Evolutionary conservation across 2,797 vertebrate genomes (phyloP).

Genomic region (Dromococcyx pavoninus): DNA sequence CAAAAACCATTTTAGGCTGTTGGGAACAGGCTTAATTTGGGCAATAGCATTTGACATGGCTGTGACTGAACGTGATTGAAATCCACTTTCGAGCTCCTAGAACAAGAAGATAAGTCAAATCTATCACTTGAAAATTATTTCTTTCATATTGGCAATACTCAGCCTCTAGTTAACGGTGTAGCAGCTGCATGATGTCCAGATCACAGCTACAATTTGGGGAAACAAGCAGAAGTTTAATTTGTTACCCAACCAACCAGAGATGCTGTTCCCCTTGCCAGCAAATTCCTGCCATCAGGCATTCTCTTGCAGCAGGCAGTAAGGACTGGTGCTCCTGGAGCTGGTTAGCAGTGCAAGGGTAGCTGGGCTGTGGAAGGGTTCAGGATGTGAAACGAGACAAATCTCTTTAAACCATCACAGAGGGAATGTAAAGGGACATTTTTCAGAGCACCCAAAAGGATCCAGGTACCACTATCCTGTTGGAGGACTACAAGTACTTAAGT

Average conservation of each 20-base stretch:
- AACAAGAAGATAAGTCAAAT: conserved; percentile 12
- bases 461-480: background rate
- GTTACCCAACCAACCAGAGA: background rate
- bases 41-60: background rate
- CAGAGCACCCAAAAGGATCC: background rate
- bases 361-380: background rate
- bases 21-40: background rate
- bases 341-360: background rate
- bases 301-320: background rate
- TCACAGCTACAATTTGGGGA: background rate
- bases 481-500: background rate
- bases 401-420: background rate
- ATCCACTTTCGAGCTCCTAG: background rate
- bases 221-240: background rate
- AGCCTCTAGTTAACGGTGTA: background rate
- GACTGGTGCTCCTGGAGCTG: background rate
- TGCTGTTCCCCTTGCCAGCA: background rate
- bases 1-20: background rate
- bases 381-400: background rate
- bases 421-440: background rate
- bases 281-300: background rate
- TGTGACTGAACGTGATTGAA: background rate
- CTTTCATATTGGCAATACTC: background rate
- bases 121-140: background rate
- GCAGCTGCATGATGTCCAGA: conserved; percentile 20